Conservation (phyloP, 2,888 invertebrate species). For the Cheiracanthium punctorium region DNA sequence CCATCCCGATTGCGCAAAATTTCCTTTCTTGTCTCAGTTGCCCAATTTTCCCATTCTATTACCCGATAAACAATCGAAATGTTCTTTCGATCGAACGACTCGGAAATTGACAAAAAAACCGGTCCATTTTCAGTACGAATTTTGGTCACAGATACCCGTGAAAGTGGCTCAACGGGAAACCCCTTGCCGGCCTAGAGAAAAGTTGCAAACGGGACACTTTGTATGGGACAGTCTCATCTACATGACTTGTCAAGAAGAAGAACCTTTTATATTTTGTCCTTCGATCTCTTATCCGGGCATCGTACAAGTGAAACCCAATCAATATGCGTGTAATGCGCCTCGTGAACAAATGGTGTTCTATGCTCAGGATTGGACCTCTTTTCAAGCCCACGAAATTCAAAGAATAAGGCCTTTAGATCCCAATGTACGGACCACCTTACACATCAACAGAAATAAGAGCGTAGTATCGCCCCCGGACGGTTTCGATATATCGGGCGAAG, state of each 20-base stretch:
- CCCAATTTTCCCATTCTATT: background rate
- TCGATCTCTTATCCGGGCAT: background rate
- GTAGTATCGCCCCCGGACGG: too few species aligned
- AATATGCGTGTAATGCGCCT: background rate
- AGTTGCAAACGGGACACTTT: constrained; percentile 21
- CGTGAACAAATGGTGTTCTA: background rate
- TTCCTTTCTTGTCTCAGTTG: constrained; percentile 20
- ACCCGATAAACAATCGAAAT: background rate
- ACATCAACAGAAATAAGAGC: too few species aligned
- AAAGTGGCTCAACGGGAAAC: background rate
- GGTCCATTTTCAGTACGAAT: background rate
- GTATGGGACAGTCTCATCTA: background rate
- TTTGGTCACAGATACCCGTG: background rate
- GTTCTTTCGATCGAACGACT: background rate
- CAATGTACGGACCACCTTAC: too few species aligned
- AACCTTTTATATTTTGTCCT: constrained; percentile 36
- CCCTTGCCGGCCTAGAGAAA: background rate
- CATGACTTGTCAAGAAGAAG: background rate
- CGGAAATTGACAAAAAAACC: background rate
- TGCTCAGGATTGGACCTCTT: background rate
- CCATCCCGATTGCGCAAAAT: constrained; percentile 26
- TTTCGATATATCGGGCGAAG: too few species aligned
- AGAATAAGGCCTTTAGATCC: background rate
- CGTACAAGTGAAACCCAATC: background rate
- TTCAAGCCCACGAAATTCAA: background rate